Evolutionary conservation across 2,113 vertebrate species (phyloP).

Genomic region (Ailurus styani): DNA sequence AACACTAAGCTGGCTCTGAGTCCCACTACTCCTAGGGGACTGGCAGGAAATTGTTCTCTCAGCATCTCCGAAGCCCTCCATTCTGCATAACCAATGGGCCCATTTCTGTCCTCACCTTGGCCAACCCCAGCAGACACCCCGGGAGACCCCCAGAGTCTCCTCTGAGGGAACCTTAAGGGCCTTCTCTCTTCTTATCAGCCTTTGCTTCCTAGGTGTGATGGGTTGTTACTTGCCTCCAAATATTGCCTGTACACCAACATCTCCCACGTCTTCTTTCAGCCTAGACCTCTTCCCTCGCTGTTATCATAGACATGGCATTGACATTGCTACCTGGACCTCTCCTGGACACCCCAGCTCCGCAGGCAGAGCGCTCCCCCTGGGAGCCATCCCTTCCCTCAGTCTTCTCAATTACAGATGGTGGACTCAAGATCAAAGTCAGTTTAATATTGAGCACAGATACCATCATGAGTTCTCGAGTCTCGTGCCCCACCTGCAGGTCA

Average conservation of each 20-base stretch:
- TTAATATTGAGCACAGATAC: not conserved
- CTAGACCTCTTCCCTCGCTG: rapidly evolving
- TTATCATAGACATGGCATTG: rapidly evolving
- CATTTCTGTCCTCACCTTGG: not conserved
- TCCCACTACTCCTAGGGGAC: not conserved
- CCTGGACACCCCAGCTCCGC: not conserved
- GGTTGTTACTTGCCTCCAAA: not conserved
- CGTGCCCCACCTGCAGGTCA: not conserved
- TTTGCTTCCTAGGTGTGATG: not conserved
- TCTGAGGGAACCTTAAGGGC: too few relatives aligned
- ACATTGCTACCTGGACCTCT: rapidly evolving
- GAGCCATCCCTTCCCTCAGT: too few relatives aligned
- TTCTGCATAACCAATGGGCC: too few relatives aligned
- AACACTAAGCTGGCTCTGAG: not conserved
- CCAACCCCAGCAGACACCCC: not conserved
- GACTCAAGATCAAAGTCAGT: not conserved
- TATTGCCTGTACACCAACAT: rapidly evolving
- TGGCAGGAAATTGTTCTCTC: not conserved
- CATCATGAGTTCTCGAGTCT: not conserved
- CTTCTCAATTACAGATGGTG: not conserved
- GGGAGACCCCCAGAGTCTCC: too few relatives aligned
- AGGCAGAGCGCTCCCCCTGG: rapidly evolving
- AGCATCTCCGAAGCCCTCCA: not conserved
- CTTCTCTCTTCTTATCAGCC: not conserved
- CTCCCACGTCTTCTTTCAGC: not conserved